Percentiles rank a stretch among this genome's conserved stretches.
phyloP scores from a whole-genome alignment of 2,797 vertebrate genomes.

The Acanthopagrus latus region DNA sequence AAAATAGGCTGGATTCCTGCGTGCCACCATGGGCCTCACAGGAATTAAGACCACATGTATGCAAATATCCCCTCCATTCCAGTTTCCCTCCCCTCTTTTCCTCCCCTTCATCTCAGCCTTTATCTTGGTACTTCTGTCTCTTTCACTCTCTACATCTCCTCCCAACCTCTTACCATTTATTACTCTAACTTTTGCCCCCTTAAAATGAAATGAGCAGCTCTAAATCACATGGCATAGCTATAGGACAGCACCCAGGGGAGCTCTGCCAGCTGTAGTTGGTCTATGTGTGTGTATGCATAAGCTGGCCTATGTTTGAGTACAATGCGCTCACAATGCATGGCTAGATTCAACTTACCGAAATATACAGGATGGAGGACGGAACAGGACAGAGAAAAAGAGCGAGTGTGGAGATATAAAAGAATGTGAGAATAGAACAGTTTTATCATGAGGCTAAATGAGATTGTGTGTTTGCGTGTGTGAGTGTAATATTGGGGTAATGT shows the following conservation, averaged over 20 bases:
- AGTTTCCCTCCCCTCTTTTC: constrained; percentile 20
- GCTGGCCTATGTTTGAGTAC: constrained; percentile 15
- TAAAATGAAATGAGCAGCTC: constrained; percentile 53
- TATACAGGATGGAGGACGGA: constrained; percentile 10
- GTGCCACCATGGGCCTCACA: constrained; percentile 41
- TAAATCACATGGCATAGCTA: constrained; percentile 47
- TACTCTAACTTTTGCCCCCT: constrained; percentile 38
- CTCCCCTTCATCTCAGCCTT: constrained; percentile 8
- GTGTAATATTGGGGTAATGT: constrained; percentile 14
- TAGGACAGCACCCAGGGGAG: constrained; percentile 55
- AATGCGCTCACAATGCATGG: neutral
- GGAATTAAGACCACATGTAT: constrained; percentile 41
- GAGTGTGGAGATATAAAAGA: constrained; percentile 33
- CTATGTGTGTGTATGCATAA: constrained; percentile 14
- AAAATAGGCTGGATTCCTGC: constrained; percentile 50
- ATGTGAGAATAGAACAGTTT: constrained; percentile 33
- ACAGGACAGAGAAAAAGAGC: constrained; percentile 13
- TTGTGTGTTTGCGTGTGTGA: constrained; percentile 5
- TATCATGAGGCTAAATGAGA: constrained; percentile 40
- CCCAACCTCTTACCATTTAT: constrained; percentile 32
- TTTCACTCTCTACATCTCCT: constrained; percentile 9
- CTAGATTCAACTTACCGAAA: constrained; percentile 14
- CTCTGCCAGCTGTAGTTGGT: constrained; percentile 15
- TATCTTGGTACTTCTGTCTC: constrained; percentile 27
- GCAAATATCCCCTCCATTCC: constrained; percentile 47